phyloP scores from a whole-genome alignment of 2,113 vertebrate species.

The Charina bottae region DNA sequence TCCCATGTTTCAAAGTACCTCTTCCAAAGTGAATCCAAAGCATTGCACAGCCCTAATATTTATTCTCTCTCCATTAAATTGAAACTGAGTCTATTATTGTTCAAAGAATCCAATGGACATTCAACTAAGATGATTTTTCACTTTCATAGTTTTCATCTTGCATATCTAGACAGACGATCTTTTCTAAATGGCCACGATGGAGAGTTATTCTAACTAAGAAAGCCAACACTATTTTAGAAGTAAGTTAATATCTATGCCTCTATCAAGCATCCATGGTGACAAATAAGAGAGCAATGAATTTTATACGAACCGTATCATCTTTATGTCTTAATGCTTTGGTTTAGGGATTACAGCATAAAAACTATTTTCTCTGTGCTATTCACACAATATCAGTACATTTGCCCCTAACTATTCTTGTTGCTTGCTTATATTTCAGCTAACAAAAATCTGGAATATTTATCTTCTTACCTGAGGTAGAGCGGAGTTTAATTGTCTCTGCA shows the following conservation, averaged over 20 bases:
- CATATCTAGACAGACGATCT: background rate
- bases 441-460: background rate
- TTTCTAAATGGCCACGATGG: background rate
- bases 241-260: no score
- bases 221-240: background rate
- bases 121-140: background rate
- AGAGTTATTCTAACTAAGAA: background rate
- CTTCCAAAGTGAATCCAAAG: background rate
- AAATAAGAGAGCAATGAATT: background rate
- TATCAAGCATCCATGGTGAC: background rate
- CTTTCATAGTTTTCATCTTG: background rate
- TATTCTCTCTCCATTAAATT: background rate
- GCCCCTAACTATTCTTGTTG: fast-evolving
- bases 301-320: background rate
- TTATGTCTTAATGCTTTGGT: background rate
- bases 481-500: conserved; percentile 94
- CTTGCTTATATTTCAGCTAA: fast-evolving
- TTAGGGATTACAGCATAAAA: background rate
- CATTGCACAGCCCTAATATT: background rate
- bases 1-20: background rate
- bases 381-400: background rate
- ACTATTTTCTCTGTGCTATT: background rate
- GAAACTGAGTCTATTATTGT: background rate
- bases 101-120: background rate
- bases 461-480: conserved; percentile 91